These are phyloP conservation scores for Aethes cnicana DNA, from an alignment of 2,888 invertebrate species.

Conservation along the genomic window DNA sequence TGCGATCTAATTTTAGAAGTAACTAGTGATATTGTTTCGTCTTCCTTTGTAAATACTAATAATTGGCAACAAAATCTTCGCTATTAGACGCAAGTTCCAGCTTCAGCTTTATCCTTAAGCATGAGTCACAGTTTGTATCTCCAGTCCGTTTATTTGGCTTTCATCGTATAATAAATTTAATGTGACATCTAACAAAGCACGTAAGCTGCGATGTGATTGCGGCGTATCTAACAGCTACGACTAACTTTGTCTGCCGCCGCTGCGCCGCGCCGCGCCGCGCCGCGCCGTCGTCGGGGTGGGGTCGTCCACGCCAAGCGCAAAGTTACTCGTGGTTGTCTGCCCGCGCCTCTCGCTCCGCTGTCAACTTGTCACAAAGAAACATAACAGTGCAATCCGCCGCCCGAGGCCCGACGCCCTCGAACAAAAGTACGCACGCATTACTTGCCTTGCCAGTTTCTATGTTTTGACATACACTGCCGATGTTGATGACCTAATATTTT, in stretches of 20 bases:
- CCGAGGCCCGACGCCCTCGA: constrained; percentile 49
- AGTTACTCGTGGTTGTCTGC: constrained; percentile 58
- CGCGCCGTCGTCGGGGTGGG: constrained; percentile 37
- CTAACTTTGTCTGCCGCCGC: constrained; percentile 65
- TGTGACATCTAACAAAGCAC: constrained; percentile 63
- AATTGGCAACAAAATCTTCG: constrained; percentile 40
- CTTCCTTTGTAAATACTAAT: constrained; percentile 42
- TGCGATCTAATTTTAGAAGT: constrained; percentile 42
- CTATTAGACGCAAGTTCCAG: constrained; percentile 51
- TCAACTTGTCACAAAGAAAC: constrained; percentile 79
- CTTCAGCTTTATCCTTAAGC: constrained; percentile 69
- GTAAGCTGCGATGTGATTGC: constrained; percentile 52
- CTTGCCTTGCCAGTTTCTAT: constrained; percentile 81
- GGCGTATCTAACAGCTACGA: constrained; percentile 68
- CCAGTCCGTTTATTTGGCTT: constrained; percentile 56
- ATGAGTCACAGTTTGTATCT: constrained; percentile 68
- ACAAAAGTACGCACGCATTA: constrained; percentile 75
- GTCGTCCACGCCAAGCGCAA: constrained; percentile 56
- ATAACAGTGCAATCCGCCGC: constrained; percentile 50
- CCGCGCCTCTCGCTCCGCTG: constrained; percentile 62
- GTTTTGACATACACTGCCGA: constrained; percentile 76
- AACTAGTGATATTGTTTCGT: constrained; percentile 36
- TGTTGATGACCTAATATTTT: constrained; percentile 72
- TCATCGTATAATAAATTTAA: constrained; percentile 47
- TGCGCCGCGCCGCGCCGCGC: not conserved